Conservation (phyloP, 1,140 invertebrate species). For the Medauroidea extradentata region DNA sequence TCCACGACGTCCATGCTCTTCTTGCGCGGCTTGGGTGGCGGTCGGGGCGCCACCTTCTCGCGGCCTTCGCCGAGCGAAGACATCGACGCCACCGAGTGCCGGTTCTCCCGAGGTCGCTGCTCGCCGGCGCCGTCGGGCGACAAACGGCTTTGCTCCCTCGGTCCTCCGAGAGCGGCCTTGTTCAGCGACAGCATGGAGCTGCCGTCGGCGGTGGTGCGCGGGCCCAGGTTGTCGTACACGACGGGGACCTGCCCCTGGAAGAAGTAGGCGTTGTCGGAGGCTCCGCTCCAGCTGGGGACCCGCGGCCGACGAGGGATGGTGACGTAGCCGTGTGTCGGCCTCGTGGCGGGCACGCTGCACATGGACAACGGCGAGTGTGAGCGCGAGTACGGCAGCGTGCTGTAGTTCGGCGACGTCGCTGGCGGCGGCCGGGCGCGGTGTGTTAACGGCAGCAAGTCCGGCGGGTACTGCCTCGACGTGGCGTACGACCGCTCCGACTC, state of each 20-base stretch:
- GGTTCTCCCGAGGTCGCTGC: constrained; percentile 17
- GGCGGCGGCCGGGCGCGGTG: constrained; percentile 57
- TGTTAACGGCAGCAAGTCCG: constrained; percentile 76
- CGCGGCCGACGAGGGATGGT: constrained; percentile 78
- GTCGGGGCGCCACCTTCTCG: constrained; percentile 67
- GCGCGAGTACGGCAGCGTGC: constrained; percentile 65
- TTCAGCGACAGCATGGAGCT: constrained; percentile 73
- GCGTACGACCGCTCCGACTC: constrained; percentile 13
- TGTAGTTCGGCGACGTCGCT: constrained; percentile 50
- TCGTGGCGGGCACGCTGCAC: constrained; percentile 40
- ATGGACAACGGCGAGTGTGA: constrained; percentile 63
- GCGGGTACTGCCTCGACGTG: constrained; percentile 54
- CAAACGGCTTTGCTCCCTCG: too few species aligned
- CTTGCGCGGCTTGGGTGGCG: constrained; percentile 76
- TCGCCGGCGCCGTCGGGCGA: constrained; percentile 12
- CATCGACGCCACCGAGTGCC: constrained; percentile 21
- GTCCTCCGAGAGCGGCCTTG: constrained; percentile 44
- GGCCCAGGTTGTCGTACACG: constrained; percentile 78
- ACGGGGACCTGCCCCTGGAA: constrained; percentile 35
- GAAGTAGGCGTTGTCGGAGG: constrained; percentile 52
- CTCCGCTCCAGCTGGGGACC: constrained; percentile 72
- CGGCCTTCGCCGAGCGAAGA: constrained; percentile 25
- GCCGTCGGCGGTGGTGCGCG: constrained; percentile 78
- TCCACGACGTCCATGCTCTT: constrained; percentile 51
- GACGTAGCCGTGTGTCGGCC: constrained; percentile 70